Conservation (phyloP, 1,140 invertebrate genomes). For the Aplysia californica region DNA sequence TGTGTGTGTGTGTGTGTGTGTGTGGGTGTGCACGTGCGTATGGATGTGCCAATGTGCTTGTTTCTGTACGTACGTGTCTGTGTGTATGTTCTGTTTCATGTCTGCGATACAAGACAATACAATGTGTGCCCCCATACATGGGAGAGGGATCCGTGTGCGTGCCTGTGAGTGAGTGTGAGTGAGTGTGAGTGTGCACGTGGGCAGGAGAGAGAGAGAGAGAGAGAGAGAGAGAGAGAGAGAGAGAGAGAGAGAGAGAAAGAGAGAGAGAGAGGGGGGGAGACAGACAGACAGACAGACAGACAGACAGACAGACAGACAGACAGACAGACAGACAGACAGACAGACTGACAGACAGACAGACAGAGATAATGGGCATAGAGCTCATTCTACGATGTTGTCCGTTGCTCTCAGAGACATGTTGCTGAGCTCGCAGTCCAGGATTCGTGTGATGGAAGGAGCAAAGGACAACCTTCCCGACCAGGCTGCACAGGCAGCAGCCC, state of each 20-base stretch:
- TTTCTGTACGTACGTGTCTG: no score
- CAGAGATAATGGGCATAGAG: neutral
- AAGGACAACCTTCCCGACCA: conserved; percentile 83
- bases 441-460: conserved; percentile 75
- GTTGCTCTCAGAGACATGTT: conserved; percentile 19
- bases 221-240: conserved; percentile 18
- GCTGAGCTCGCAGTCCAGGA: conserved; percentile 55
- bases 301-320: neutral
- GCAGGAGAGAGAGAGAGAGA: neutral
- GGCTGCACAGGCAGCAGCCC: conserved; percentile 76
- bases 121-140: no score
- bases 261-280: neutral
- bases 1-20: no score
- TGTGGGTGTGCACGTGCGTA: no score
- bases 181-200: neutral
- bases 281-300: neutral
- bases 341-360: conserved; percentile 6
- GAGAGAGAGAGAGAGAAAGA: conserved; percentile 16
- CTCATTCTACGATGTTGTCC: neutral
- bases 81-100: no score
- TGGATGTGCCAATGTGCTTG: no score
- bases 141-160: no score
- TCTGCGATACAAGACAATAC: no score
- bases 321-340: neutral
- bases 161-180: neutral